These are phyloP conservation scores for Otocyon megalotis DNA, from an alignment of 2,113 vertebrate species.

Conservation along the genomic window DNA sequence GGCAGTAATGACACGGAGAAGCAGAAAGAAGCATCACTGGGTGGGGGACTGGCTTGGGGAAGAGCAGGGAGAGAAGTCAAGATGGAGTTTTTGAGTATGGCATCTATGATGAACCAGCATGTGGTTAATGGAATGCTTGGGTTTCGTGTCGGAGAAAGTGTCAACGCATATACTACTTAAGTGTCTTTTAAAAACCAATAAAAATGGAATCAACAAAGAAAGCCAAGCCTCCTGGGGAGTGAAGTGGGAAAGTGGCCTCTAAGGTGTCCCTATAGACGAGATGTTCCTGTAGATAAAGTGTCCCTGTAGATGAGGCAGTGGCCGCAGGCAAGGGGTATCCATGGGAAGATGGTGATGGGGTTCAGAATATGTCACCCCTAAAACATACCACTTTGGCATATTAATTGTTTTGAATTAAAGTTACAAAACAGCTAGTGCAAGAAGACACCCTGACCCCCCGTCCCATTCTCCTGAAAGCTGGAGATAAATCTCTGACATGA, in stretches of 20 bases:
- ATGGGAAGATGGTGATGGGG: neutral
- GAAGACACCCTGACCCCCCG: neutral
- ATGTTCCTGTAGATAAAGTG: neutral
- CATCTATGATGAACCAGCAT: neutral
- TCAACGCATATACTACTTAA: neutral
- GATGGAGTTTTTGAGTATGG: neutral
- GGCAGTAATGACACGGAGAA: neutral
- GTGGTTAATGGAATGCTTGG: neutral
- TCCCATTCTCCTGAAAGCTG: neutral
- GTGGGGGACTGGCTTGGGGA: neutral
- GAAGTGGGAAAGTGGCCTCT: neutral
- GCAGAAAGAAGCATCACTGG: neutral
- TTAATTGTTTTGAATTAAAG: neutral
- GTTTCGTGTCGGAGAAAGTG: neutral
- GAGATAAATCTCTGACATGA: neutral
- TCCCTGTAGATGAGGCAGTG: neutral
- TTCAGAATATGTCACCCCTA: neutral
- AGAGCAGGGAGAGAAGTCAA: neutral
- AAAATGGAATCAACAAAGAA: neutral
- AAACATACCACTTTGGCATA: neutral
- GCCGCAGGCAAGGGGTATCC: too few relatives aligned
- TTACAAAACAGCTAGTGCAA: neutral
- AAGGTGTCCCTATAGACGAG: neutral
- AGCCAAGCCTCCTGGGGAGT: neutral
- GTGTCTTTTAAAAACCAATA: neutral